These are phyloP conservation scores for Mystacornis crossleyi DNA, from an alignment of 2,113 vertebrate species.

Conservation along the genomic window DNA sequence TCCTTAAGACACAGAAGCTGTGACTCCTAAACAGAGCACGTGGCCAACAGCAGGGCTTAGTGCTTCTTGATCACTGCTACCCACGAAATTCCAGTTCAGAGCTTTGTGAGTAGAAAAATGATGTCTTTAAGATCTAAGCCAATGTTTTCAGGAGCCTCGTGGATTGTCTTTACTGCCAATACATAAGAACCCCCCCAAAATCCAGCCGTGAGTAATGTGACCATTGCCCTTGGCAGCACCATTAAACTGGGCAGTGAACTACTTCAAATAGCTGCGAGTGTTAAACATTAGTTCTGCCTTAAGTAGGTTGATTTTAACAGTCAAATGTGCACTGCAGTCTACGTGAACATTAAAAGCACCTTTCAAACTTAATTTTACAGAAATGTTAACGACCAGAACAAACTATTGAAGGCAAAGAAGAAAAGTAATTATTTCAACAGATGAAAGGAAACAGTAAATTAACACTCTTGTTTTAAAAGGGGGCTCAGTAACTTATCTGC, in stretches of 20 bases:
- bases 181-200: slow-evolving; percentile 39
- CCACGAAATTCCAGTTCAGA: slow-evolving; percentile 28
- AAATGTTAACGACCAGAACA: slow-evolving; percentile 82
- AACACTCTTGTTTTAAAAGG: slow-evolving; percentile 60
- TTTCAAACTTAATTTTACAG: slow-evolving; percentile 79
- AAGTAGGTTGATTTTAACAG: slow-evolving; percentile 72
- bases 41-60: neutral
- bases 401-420: slow-evolving; percentile 70
- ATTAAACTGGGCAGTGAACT: slow-evolving; percentile 77
- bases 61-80: neutral
- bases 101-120: slow-evolving; percentile 40
- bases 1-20: neutral
- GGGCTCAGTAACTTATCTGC: slow-evolving; percentile 39
- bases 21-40: rapidly evolving
- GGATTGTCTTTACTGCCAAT: slow-evolving; percentile 55
- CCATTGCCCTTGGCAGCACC: slow-evolving; percentile 71
- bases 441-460: slow-evolving; percentile 83
- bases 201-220: slow-evolving; percentile 43
- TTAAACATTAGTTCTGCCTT: slow-evolving; percentile 79
- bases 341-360: slow-evolving; percentile 78
- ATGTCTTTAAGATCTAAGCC: slow-evolving; percentile 8
- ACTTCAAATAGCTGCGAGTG: slow-evolving; percentile 77
- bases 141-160: slow-evolving; percentile 29
- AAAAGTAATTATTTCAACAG: slow-evolving; percentile 80
- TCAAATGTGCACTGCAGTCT: slow-evolving; percentile 71